phyloP scores from a whole-genome alignment of 2,113 vertebrate species.

The Sinocyclocheilus rhinocerous region DNA sequence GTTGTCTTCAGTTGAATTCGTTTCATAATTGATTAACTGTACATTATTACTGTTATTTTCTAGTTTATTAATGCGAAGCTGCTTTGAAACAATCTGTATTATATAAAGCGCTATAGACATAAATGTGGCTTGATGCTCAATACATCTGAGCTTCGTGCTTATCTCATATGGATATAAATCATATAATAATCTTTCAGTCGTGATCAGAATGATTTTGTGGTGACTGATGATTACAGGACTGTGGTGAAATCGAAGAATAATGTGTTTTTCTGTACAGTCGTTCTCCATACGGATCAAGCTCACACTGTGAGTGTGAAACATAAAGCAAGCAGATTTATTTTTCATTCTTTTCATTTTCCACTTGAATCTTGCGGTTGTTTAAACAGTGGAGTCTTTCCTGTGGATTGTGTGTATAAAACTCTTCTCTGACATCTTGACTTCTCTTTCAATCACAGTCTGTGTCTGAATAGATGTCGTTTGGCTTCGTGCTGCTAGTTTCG shows the following conservation, averaged over 20 bases:
- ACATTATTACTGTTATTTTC: no score
- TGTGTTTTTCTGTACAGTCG: not conserved
- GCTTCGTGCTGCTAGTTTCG: not conserved
- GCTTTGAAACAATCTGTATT: not conserved
- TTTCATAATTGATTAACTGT: no score
- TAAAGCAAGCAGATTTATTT: not conserved
- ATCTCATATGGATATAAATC: not conserved
- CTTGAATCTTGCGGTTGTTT: not conserved
- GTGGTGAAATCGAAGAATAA: not conserved
- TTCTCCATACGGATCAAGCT: not conserved
- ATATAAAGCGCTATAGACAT: not conserved
- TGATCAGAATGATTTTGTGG: not conserved
- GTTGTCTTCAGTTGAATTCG: not conserved
- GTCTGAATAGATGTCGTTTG: not conserved
- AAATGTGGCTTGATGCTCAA: no score
- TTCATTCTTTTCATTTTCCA: not conserved
- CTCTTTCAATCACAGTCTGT: not conserved
- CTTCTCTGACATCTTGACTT: not conserved
- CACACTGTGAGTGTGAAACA: not conserved
- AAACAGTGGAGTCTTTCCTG: not conserved
- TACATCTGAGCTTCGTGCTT: not conserved
- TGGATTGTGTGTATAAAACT: constrained; percentile 3
- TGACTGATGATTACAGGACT: not conserved
- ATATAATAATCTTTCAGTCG: not conserved
- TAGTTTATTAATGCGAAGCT: no score